A percentile compares a stretch with the other conserved stretches of the same genome.
Evolutionary conservation across 2,888 invertebrate genomes (phyloP).

Genomic region (Anoncus sp.): DNA sequence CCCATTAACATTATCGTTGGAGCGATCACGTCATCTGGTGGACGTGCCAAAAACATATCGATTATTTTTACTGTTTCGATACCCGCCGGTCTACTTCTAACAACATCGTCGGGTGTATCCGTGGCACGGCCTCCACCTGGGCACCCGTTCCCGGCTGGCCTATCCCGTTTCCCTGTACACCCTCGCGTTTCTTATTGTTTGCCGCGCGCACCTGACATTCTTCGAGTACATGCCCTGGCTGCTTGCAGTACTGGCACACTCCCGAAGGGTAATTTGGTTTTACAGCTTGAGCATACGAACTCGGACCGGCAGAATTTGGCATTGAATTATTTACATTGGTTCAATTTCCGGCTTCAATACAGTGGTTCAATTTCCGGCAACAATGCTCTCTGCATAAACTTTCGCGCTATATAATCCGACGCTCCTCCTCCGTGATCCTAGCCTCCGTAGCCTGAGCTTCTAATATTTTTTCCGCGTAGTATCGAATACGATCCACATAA

Average conservation of each 20-base stretch:
- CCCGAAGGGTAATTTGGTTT: no score
- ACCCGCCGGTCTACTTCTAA: no score
- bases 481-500: conserved; percentile 14
- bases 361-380: no score
- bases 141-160: background rate
- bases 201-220: no score
- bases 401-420: background rate
- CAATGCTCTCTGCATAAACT: background rate
- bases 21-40: background rate
- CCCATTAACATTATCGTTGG: background rate
- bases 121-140: background rate
- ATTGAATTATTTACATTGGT: no score
- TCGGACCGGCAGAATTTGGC: no score
- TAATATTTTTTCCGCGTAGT: conserved; percentile 11
- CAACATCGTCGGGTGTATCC: background rate
- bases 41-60: background rate
- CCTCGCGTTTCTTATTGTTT: no score
- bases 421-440: background rate
- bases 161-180: background rate
- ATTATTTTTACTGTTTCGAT: background rate
- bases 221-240: no score
- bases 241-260: no score
- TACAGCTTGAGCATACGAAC: no score
- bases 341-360: no score
- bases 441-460: background rate